Conservation (phyloP, 2,888 invertebrate species). For the Acanthococcus lagerstroemiae region DNA sequence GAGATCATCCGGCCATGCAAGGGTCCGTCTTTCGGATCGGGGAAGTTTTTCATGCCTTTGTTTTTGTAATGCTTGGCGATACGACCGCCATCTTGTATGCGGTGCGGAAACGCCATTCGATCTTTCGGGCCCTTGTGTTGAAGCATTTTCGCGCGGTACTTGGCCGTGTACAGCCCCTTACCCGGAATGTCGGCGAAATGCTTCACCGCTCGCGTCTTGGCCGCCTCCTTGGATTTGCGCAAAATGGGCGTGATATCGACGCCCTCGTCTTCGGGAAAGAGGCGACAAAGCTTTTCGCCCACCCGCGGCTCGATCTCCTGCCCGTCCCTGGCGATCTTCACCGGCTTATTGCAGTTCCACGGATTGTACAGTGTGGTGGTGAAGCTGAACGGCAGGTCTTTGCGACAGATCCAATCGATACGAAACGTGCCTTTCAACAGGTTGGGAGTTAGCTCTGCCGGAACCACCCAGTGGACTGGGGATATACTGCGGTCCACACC, state of each 20-base stretch:
- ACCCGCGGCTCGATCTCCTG: constrained; percentile 95
- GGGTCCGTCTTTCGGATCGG: constrained; percentile 7
- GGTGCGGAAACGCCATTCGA: background rate
- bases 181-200: background rate
- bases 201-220: background rate
- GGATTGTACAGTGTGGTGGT: constrained; percentile 90
- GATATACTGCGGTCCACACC: constrained; percentile 84
- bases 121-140: background rate
- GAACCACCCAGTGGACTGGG: constrained; percentile 85
- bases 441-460: constrained; percentile 78
- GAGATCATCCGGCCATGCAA: constrained; percentile 15
- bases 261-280: constrained; percentile 85
- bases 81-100: constrained; percentile 17
- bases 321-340: constrained; percentile 97
- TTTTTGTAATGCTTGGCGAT: constrained; percentile 14
- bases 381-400: constrained; percentile 83
- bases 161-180: constrained; percentile 13
- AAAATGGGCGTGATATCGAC: constrained; percentile 82
- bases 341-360: constrained; percentile 97
- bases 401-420: constrained; percentile 93
- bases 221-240: constrained; percentile 64
- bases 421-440: constrained; percentile 92
- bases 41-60: background rate
- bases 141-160: constrained; percentile 16
- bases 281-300: constrained; percentile 83